phyloP scores from a whole-genome alignment of 2,888 invertebrate species.

The Lithophane semibrunnea region DNA sequence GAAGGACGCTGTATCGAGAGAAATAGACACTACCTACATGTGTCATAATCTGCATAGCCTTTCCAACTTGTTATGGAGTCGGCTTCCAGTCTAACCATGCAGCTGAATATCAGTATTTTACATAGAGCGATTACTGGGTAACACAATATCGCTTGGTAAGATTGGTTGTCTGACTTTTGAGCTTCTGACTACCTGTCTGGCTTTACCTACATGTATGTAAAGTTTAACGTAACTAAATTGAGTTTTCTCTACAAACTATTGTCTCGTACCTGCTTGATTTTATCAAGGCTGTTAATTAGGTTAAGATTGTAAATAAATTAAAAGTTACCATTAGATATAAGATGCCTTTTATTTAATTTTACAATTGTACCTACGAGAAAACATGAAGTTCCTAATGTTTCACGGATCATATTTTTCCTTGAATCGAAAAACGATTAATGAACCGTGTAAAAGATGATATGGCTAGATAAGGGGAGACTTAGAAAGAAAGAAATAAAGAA shows the following conservation, averaged over 20 bases:
- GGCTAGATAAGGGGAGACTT: background rate
- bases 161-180: too few relatives aligned
- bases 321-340: slow-evolving; percentile 1
- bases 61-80: too few relatives aligned
- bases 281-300: slow-evolving; percentile 55
- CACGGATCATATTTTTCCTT: background rate
- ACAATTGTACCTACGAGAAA: background rate
- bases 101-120: too few relatives aligned
- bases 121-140: too few relatives aligned
- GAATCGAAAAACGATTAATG: background rate
- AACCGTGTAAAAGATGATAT: background rate
- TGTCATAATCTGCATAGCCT: too few relatives aligned
- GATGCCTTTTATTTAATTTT: slow-evolving; percentile 29
- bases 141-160: too few relatives aligned
- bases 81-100: too few relatives aligned
- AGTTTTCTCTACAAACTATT: slow-evolving; percentile 33
- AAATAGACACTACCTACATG: too few relatives aligned
- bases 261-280: slow-evolving; percentile 60
- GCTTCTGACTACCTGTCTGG: too few relatives aligned
- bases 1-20: background rate
- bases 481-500: too few relatives aligned
- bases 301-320: slow-evolving; percentile 60
- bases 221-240: too few relatives aligned
- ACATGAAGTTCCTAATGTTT: background rate
- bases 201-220: background rate